These are phyloP conservation scores for Argopecten irradians DNA, from an alignment of 1,140 invertebrate genomes.

Conservation along the genomic window DNA sequence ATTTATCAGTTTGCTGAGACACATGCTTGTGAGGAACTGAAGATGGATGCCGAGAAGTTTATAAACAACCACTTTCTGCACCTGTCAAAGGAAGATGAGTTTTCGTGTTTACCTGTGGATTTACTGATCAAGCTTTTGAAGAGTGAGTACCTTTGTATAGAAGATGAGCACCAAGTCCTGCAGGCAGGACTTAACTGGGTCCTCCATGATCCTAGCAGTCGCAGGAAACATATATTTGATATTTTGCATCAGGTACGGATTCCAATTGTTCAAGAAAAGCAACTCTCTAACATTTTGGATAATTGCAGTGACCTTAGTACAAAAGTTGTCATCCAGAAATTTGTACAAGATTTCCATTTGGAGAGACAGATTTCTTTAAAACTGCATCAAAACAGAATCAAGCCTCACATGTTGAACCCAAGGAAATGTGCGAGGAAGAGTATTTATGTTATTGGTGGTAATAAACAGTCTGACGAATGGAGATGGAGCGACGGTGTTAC, in stretches of 20 bases:
- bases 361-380: conserved; percentile 51
- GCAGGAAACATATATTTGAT: conserved; percentile 54
- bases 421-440: conserved; percentile 79
- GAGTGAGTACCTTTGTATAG: conserved; percentile 64
- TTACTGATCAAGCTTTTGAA: conserved; percentile 57
- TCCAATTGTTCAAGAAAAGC: conserved; percentile 59
- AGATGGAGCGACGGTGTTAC: conserved; percentile 72
- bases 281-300: conserved; percentile 56
- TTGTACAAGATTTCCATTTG: conserved; percentile 57
- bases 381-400: conserved; percentile 45
- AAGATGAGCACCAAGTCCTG: conserved; percentile 83
- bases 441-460: conserved; percentile 68
- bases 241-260: conserved; percentile 63
- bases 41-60: conserved; percentile 57
- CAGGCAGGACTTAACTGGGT: conserved; percentile 64
- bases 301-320: conserved; percentile 58
- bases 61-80: conserved; percentile 64
- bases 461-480: conserved; percentile 74
- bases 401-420: conserved; percentile 57
- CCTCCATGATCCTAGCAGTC: conserved; percentile 51
- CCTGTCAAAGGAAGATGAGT: conserved; percentile 61
- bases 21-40: conserved; percentile 59
- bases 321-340: conserved; percentile 64
- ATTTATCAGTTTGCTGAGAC: conserved; percentile 65
- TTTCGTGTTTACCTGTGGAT: conserved; percentile 56